Evolutionary conservation across 2,797 vertebrate species (phyloP).

Genomic region (Syndactyla subalaris): DNA sequence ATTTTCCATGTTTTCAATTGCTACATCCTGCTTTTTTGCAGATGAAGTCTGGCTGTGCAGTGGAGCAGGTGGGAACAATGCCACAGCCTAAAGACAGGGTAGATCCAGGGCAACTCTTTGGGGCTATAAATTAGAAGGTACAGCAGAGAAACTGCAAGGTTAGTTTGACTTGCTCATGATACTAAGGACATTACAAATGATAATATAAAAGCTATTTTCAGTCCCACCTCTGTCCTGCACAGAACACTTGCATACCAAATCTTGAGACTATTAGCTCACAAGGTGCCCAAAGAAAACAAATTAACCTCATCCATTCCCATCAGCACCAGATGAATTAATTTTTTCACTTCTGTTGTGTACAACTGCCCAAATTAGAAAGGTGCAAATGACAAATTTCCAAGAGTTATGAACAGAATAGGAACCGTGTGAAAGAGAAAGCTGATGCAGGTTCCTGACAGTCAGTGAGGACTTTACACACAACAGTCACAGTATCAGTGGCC

Average conservation of each 20-base stretch:
- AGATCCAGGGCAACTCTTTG: not conserved
- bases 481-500: not conserved
- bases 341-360: not conserved
- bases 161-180: not conserved
- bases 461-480: not conserved
- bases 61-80: not conserved
- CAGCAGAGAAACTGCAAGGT: rapidly evolving
- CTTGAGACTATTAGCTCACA: not conserved
- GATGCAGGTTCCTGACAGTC: not conserved
- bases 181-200: not conserved
- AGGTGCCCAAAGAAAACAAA: not conserved
- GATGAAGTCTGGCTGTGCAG: not conserved
- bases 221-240: not conserved
- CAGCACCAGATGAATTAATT: not conserved
- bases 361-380: not conserved
- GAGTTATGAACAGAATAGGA: not conserved
- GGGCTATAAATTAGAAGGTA: not conserved
- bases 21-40: not conserved
- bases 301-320: not conserved
- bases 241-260: not conserved
- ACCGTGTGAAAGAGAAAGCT: not conserved
- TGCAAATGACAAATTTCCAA: not conserved
- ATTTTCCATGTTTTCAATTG: not conserved
- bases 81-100: not conserved
- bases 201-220: not conserved